These are phyloP conservation scores for Gallinago jamesoni DNA, from an alignment of 2,113 vertebrate genomes.

Conservation along the genomic window DNA sequence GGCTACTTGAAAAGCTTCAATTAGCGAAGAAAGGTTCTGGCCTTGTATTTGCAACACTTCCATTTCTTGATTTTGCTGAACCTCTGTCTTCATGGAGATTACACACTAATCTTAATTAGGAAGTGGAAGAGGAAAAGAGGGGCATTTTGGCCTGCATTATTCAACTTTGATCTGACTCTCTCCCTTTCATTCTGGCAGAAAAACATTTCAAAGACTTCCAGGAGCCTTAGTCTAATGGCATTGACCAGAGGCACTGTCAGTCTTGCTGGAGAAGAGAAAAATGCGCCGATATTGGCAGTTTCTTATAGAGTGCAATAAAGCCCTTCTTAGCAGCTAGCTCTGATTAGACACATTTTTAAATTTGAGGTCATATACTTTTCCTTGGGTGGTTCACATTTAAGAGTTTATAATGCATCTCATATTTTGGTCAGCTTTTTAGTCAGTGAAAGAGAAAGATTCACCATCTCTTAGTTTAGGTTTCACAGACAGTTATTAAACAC, in stretches of 20 bases:
- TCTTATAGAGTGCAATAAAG: background rate
- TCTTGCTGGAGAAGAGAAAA: background rate
- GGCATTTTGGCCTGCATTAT: slow-evolving; percentile 45
- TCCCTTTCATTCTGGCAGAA: slow-evolving; percentile 41
- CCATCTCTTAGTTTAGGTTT: background rate
- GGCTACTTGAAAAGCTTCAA: slow-evolving; percentile 36
- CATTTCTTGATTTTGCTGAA: slow-evolving; percentile 26
- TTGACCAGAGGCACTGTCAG: slow-evolving; percentile 53
- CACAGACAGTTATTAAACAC: background rate
- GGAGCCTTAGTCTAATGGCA: slow-evolving; percentile 44
- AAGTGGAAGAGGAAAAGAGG: slow-evolving; percentile 57
- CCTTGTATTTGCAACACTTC: background rate
- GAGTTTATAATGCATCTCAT: background rate
- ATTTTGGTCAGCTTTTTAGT: background rate
- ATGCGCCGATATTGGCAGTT: background rate
- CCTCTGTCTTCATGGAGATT: slow-evolving; percentile 40
- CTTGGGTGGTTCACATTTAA: background rate
- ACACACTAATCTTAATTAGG: slow-evolving; percentile 65
- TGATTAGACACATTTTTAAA: background rate
- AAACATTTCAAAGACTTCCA: slow-evolving; percentile 56
- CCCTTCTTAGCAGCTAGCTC: background rate
- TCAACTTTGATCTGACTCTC: slow-evolving; percentile 53
- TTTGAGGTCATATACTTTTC: background rate
- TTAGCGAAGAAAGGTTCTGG: slow-evolving; percentile 29
- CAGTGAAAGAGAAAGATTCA: background rate